A percentile compares a stretch with the other conserved stretches of the same genome.
Evolutionary conservation across 2,888 invertebrate genomes (phyloP).

Genomic region (Stenodema calcarata): DNA sequence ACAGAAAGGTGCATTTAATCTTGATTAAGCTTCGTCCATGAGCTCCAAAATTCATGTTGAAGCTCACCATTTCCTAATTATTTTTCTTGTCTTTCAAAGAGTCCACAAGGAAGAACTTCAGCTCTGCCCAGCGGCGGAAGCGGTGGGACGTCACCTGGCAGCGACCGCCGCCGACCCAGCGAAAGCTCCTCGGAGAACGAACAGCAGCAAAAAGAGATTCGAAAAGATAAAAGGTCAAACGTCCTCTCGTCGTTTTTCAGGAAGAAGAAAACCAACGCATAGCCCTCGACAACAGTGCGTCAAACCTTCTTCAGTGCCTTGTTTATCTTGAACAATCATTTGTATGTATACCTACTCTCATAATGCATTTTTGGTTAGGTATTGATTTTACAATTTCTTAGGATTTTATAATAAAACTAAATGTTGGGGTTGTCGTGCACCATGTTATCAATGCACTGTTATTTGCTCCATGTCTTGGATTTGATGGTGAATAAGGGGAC

Average conservation of each 20-base stretch:
- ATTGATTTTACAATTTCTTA: neutral
- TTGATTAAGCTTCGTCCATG: too few relatives aligned
- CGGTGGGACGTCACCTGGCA: slow-evolving; percentile 26
- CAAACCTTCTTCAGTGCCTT: neutral
- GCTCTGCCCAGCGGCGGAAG: slow-evolving; percentile 60
- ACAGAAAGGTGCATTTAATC: too few relatives aligned
- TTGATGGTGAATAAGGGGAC: neutral
- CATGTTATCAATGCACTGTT: neutral
- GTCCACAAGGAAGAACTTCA: neutral
- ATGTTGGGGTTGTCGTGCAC: neutral
- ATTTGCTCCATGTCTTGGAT: neutral
- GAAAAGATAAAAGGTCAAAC: slow-evolving; percentile 60
- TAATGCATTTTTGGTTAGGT: neutral
- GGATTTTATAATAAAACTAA: neutral
- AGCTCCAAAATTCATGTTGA: too few relatives aligned
- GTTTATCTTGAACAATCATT: neutral
- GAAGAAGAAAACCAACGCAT: slow-evolving; percentile 57
- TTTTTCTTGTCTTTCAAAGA: too few relatives aligned
- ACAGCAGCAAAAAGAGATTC: slow-evolving; percentile 58
- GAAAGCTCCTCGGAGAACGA: slow-evolving; percentile 62
- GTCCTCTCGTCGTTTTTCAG: slow-evolving; percentile 59
- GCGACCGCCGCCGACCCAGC: slow-evolving; percentile 58
- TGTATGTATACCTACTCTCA: neutral
- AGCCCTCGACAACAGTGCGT: neutral
- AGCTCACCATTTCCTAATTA: too few relatives aligned